Evolutionary conservation across 2,797 vertebrate genomes (phyloP).

Genomic region (Pangasius larnaudii): DNA sequence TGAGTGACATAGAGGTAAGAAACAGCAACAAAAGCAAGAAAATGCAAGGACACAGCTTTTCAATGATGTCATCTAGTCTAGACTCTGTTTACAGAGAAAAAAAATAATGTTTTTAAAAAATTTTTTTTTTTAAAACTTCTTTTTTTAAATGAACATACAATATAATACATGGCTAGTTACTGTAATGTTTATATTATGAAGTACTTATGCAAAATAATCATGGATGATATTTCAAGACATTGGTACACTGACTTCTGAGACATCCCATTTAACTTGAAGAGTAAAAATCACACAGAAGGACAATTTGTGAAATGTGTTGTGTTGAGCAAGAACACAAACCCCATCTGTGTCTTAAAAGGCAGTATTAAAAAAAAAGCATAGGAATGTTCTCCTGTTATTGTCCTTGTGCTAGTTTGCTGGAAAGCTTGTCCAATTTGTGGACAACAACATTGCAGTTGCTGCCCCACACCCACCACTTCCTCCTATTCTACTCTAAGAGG

Average conservation of each 20-base stretch:
- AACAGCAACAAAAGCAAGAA: conserved; percentile 26
- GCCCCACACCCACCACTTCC: conserved; percentile 58
- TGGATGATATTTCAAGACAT: neutral
- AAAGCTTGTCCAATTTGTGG: conserved; percentile 64
- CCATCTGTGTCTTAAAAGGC: conserved; percentile 31
- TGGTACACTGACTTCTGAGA: neutral
- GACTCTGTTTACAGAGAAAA: neutral
- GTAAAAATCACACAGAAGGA: conserved; percentile 45
- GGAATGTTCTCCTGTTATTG: conserved; percentile 74
- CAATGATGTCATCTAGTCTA: neutral
- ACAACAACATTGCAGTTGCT: conserved; percentile 71
- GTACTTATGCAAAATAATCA: conserved; percentile 2
- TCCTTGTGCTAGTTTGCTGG: conserved; percentile 67
- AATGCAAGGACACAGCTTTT: conserved; percentile 26
- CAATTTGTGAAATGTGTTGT: conserved; percentile 13
- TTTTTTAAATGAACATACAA: neutral
- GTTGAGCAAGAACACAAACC: conserved; percentile 3
- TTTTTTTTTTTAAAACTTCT: no score
- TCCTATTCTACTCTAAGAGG: conserved; percentile 58
- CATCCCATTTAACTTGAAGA: neutral
- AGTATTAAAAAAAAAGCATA: conserved; percentile 22
- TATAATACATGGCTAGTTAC: neutral
- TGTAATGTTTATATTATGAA: neutral
- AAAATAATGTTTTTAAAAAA: neutral
- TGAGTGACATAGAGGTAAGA: conserved; percentile 33